phyloP scores from a whole-genome alignment of 2,113 vertebrate genomes.

The Pteruthius melanotis region DNA sequence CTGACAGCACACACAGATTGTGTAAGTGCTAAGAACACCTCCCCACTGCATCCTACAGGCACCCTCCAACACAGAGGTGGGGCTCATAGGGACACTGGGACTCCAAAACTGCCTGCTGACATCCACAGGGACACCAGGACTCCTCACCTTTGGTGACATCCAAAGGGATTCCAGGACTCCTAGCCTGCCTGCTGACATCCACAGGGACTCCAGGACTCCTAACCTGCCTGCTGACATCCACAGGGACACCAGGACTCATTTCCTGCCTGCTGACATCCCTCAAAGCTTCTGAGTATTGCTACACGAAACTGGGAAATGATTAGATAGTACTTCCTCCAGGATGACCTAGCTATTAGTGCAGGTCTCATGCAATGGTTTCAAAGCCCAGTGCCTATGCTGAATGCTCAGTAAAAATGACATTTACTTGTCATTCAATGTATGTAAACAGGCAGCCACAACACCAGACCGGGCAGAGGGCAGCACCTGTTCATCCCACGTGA shows the following conservation, averaged over 20 bases:
- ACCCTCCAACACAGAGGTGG: background rate
- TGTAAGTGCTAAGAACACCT: background rate
- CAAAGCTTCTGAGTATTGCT: background rate
- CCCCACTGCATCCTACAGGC: background rate
- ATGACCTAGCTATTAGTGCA: background rate
- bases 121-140: fast-evolving
- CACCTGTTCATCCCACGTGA: background rate
- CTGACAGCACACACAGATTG: background rate
- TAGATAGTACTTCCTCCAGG: background rate
- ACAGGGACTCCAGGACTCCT: background rate
- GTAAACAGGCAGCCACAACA: background rate
- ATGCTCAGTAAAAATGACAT: background rate
- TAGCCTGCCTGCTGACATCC: background rate
- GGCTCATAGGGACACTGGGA: background rate
- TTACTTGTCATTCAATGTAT: background rate
- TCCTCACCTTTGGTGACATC: too few relatives aligned
- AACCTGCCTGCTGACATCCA: background rate
- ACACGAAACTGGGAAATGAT: background rate
- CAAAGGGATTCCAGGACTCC: background rate
- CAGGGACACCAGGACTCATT: background rate
- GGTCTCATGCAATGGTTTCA: background rate
- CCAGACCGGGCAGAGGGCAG: background rate
- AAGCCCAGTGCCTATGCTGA: background rate
- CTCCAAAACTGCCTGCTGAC: background rate
- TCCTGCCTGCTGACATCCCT: background rate